phyloP scores from a whole-genome alignment of 64 coral and sea anemone species.

The Stylophora pistillata region DNA sequence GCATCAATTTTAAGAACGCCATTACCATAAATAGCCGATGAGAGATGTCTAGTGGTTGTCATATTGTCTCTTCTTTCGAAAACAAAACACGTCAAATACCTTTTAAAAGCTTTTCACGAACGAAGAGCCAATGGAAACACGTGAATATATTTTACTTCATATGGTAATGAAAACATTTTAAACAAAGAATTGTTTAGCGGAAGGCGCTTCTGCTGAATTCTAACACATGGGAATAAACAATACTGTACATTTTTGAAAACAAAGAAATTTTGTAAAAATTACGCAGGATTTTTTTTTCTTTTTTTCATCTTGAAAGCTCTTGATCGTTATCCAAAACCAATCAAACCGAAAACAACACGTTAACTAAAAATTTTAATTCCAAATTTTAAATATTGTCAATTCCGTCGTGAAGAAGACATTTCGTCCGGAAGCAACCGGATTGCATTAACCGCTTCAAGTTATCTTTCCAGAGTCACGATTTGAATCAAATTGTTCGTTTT shows the following conservation, averaged over 20 bases:
- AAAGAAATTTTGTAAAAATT: not conserved
- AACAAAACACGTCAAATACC: not conserved
- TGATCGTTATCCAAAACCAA: not conserved
- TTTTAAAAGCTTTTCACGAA: not conserved
- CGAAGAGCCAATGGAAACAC: not conserved
- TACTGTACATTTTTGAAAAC: not conserved
- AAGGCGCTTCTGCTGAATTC: not conserved
- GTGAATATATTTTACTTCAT: not conserved
- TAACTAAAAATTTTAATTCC: not conserved
- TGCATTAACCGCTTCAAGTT: not conserved
- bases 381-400: not conserved
- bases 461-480: not conserved
- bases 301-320: not conserved
- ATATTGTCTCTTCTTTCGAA: not conserved
- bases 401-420: not conserved
- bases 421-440: no score
- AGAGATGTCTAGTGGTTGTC: not conserved
- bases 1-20: conserved; percentile 39
- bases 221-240: not conserved
- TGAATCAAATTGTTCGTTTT: no score
- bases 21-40: conserved; percentile 10
- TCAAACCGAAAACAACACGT: not conserved
- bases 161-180: not conserved
- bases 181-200: conserved; percentile 3
- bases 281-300: not conserved